phyloP scores from a whole-genome alignment of 2,797 vertebrate genomes.

The Dromococcyx pavoninus region DNA sequence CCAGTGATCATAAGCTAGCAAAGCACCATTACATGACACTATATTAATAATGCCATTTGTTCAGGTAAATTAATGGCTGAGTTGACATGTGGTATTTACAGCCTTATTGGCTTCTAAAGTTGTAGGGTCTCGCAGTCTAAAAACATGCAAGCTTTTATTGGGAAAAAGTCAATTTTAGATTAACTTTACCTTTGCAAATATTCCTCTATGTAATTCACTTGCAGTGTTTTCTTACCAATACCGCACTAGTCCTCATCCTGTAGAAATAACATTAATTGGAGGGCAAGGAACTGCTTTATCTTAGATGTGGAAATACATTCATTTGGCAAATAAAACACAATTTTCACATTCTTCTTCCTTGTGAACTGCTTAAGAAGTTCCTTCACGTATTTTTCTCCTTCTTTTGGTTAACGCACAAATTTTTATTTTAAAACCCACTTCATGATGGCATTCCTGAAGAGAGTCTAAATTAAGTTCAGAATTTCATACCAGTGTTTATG shows the following conservation, averaged over 20 bases:
- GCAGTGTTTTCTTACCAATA: not conserved
- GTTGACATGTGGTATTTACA: not conserved
- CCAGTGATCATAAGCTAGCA: not conserved
- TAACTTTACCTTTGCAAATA: not conserved
- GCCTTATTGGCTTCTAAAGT: not conserved
- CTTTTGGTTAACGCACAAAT: not conserved
- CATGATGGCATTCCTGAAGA: not conserved
- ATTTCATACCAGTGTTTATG: not conserved
- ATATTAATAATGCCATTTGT: not conserved
- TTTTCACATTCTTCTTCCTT: constrained; percentile 13
- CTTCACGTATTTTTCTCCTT: constrained; percentile 13
- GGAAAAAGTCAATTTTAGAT: not conserved
- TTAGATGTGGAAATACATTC: constrained; percentile 17
- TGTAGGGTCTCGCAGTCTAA: not conserved
- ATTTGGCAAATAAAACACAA: constrained; percentile 40
- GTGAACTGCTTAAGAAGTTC: constrained; percentile 37
- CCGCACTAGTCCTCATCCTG: not conserved
- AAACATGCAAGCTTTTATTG: not conserved
- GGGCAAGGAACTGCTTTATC: constrained; percentile 20
- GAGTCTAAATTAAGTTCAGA: not conserved
- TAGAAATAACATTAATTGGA: not conserved
- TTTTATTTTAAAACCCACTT: constrained; percentile 19
- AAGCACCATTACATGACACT: not conserved
- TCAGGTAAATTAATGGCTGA: not conserved
- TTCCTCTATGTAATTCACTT: not conserved